A percentile compares a stretch with the other conserved stretches of the same genome.
These are phyloP conservation scores for Amphipyra tragopoginis DNA, from an alignment of 2,888 invertebrate genomes.

Conservation along the genomic window DNA sequence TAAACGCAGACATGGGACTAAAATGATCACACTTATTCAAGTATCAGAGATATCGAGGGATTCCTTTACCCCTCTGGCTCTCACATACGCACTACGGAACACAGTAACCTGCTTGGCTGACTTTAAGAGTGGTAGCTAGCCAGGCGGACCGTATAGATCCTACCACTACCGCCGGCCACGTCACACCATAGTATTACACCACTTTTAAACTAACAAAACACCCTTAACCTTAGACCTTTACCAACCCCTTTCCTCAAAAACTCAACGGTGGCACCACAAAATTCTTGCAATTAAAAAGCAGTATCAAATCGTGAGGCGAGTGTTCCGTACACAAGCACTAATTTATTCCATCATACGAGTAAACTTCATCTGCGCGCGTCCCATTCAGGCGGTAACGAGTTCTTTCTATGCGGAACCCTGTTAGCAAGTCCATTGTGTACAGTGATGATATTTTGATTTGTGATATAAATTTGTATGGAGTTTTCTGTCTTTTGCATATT, in stretches of 20 bases:
- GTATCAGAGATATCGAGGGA: too few relatives aligned
- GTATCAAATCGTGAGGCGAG: slow-evolving; percentile 49
- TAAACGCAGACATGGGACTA: too few relatives aligned
- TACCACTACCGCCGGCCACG: too few relatives aligned
- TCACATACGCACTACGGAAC: too few relatives aligned
- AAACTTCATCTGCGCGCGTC: slow-evolving; percentile 72
- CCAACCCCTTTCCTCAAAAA: not conserved
- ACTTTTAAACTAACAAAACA: not conserved
- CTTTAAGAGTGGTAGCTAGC: too few relatives aligned
- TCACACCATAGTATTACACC: too few relatives aligned
- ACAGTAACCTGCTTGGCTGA: too few relatives aligned
- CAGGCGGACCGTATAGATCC: too few relatives aligned
- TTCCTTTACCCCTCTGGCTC: too few relatives aligned
- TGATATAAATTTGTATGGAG: slow-evolving; percentile 44
- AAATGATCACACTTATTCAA: too few relatives aligned
- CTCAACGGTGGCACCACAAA: slow-evolving; percentile 21
- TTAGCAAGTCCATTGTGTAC: slow-evolving; percentile 49
- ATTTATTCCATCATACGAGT: slow-evolving; percentile 81
- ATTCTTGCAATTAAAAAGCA: slow-evolving; percentile 56
- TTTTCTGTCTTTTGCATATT: slow-evolving; percentile 6
- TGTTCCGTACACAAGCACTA: slow-evolving; percentile 62
- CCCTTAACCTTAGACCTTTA: not conserved
- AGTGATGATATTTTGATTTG: slow-evolving; percentile 51
- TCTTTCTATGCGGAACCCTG: slow-evolving; percentile 61
- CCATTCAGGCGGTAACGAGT: slow-evolving; percentile 75